These are phyloP conservation scores for Chloroceryle amazona DNA, from an alignment of 2,797 vertebrate species.

Conservation along the genomic window DNA sequence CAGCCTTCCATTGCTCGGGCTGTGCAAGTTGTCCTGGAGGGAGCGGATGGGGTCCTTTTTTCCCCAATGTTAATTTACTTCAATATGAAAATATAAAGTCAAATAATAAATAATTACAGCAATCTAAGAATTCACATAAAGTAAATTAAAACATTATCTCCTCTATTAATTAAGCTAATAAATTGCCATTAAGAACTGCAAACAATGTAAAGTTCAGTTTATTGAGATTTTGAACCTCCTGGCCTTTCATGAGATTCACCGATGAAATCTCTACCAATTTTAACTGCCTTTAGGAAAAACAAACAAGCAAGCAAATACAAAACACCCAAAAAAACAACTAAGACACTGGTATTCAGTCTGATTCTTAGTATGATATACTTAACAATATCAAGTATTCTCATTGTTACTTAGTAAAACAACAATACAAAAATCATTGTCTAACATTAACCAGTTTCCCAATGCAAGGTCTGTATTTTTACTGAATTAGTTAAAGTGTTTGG, in stretches of 20 bases:
- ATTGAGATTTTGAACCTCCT: conserved; percentile 32
- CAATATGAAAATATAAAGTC: not conserved
- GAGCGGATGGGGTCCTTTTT: not conserved
- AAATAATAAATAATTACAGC: not conserved
- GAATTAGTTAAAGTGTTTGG: not conserved
- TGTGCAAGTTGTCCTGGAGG: not conserved
- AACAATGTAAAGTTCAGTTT: conserved; percentile 52
- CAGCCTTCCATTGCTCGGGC: not conserved
- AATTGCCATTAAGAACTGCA: conserved; percentile 1
- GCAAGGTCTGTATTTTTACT: not conserved
- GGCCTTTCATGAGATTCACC: not conserved
- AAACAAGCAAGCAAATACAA: no score
- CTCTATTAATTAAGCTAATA: conserved; percentile 23
- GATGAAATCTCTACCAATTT: not conserved
- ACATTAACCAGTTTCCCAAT: not conserved
- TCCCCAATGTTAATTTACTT: not conserved
- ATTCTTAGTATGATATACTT: not conserved
- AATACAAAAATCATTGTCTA: not conserved
- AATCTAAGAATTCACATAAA: not conserved
- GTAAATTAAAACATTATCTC: not conserved
- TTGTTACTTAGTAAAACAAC: not conserved
- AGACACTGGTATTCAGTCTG: not conserved
- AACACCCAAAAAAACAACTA: not conserved
- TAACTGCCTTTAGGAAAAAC: not conserved
- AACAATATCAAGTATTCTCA: not conserved